Evolutionary conservation across 2,888 invertebrate species (phyloP).

Genomic region (Apamea epomidion): DNA sequence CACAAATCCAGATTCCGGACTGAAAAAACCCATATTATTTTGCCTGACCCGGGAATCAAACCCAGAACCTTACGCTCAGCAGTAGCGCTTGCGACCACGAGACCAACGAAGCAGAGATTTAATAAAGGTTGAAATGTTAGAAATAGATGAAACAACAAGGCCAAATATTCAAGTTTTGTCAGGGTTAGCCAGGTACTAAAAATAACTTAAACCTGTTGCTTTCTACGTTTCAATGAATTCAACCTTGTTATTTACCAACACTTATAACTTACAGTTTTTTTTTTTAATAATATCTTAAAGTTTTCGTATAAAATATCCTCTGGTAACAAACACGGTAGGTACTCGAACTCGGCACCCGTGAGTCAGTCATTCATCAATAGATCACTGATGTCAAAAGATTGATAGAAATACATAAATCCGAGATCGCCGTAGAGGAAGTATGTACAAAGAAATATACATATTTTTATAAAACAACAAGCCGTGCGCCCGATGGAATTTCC

Average conservation of each 20-base stretch:
- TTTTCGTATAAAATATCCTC: conserved; percentile 10
- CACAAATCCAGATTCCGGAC: too few species aligned
- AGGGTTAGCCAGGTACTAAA: background rate
- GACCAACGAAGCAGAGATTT: too few species aligned
- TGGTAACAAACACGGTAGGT: background rate
- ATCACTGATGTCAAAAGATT: conserved; percentile 46
- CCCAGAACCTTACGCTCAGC: too few species aligned
- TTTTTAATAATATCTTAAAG: background rate
- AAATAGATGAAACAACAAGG: background rate
- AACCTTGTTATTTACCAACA: background rate
- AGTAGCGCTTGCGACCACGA: too few species aligned
- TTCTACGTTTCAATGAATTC: background rate
- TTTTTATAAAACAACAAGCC: background rate
- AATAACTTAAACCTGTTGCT: conserved; percentile 15
- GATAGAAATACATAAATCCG: conserved; percentile 30
- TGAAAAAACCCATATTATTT: too few species aligned
- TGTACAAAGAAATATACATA: background rate
- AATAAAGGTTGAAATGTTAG: background rate
- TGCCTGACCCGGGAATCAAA: too few species aligned
- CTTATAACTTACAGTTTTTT: background rate
- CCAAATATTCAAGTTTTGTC: background rate
- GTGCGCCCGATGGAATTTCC: background rate
- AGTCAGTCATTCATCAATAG: conserved; percentile 49
- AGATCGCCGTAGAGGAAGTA: background rate
- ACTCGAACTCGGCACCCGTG: background rate